Base-by-base conservation (phyloP, 2,113 vertebrate genomes). In the Bos indicus region DNA sequence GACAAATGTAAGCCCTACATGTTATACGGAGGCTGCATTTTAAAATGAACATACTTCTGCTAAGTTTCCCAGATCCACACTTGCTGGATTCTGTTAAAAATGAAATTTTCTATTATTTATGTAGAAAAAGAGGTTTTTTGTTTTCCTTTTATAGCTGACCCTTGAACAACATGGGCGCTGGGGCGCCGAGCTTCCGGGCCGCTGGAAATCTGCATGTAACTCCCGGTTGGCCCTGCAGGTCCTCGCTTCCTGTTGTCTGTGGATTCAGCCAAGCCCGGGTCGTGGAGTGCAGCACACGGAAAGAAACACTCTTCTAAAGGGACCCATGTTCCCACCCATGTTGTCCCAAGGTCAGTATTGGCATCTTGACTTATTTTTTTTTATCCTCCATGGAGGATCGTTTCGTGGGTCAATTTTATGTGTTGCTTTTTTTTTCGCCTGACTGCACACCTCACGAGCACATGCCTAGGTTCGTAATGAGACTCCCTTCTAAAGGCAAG, bases 31-130 rank as follows among this genome's bases (percentile, higher is more conserved):
- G 0, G 0, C 1, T 7, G 30, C 43, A 21, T 48, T 56, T 97
- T 91, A 97, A 54, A 93, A 91, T 3, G 11, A 84, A 67, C 4
- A 52, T 36, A 46, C 78, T 91, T 40, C 60, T 90, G 67, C n/a
- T 48, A 81, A 86, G 54, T 19, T 87, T 40, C 12, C 28, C 83
- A 54, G 52, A 80, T 62, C 46, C 43, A 52, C 33, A 56, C 30
- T 23, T 74, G 9, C 40, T 94, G 25, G 71, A 19, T 57, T 43
- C 15, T 60, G 14, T 77, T 62, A 71, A 94, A 85, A 85, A 93
- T 6, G 21, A 36, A 83, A n/a, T 83, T 43, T 77, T 83, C 56
- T 46, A 77, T 57, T 94, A 84, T 33, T 59, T 74, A 25, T 12
- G 23, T 51, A 30, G 59, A 87, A 80, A 92, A 89, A 30, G 15